Conservation (phyloP, 30 jellyfish, hydroid and myxozoan species). For the Sanderia malayensis region DNA sequence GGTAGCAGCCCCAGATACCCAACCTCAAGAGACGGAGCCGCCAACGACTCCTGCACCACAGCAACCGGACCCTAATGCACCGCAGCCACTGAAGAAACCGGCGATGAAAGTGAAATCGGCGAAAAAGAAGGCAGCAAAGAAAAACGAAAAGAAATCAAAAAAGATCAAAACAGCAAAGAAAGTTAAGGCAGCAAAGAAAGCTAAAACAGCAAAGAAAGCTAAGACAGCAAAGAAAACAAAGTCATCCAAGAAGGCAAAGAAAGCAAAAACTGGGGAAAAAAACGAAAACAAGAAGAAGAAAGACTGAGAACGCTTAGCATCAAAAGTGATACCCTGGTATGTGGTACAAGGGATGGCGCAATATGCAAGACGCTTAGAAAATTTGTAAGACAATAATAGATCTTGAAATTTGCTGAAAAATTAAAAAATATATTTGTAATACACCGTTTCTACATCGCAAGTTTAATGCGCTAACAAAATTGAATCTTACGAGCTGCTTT, state of each 20-base stretch:
- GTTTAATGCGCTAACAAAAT: too few relatives aligned
- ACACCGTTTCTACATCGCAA: too few relatives aligned
- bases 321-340: too few relatives aligned
- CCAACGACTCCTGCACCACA: constrained; percentile 49
- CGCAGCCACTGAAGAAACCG: constrained; percentile 38
- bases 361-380: too few relatives aligned
- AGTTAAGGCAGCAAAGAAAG: constrained; percentile 33
- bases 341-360: too few relatives aligned
- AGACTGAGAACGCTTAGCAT: background rate
- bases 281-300: constrained; percentile 29
- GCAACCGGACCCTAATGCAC: constrained; percentile 55
- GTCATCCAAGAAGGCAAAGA: constrained; percentile 12
- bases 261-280: constrained; percentile 42
- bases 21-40: constrained; percentile 32
- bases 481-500: too few relatives aligned
- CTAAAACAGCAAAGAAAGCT: constrained; percentile 12
- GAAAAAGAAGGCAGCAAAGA: constrained; percentile 19
- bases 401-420: too few relatives aligned
- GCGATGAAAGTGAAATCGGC: constrained; percentile 7
- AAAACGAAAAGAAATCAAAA: background rate
- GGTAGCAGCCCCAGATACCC: too few relatives aligned
- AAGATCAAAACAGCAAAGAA: constrained; percentile 27
- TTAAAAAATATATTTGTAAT: too few relatives aligned
- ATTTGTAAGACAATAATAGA: too few relatives aligned
- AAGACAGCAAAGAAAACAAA: background rate